phyloP scores from a whole-genome alignment of 2,797 vertebrate genomes.

The Cichlasoma orientale region DNA sequence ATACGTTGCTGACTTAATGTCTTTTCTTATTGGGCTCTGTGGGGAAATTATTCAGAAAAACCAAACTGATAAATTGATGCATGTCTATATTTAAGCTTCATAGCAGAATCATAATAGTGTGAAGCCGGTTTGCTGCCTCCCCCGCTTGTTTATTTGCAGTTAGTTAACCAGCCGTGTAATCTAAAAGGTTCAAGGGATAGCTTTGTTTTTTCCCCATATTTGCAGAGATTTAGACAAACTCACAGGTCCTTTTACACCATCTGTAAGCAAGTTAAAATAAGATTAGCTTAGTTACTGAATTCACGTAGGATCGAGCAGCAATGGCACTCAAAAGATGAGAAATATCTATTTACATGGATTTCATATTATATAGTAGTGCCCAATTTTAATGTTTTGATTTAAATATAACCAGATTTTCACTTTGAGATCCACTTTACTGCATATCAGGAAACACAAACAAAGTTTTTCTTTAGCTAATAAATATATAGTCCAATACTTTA shows the following conservation, averaged over 20 bases:
- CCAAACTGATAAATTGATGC: conserved; percentile 43
- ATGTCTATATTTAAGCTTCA: conserved; percentile 56
- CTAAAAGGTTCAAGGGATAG: conserved; percentile 28
- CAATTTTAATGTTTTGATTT: background rate
- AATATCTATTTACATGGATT: background rate
- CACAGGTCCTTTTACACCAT: conserved; percentile 1
- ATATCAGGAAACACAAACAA: background rate
- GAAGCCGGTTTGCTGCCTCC: conserved; percentile 31
- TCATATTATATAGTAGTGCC: background rate
- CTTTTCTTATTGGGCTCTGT: conserved; percentile 48
- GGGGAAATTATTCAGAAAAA: conserved; percentile 47
- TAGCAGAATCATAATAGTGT: conserved; percentile 38
- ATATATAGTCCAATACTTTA: background rate
- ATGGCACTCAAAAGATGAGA: background rate
- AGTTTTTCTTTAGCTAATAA: background rate
- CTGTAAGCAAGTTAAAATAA: background rate
- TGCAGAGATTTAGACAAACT: conserved; percentile 23
- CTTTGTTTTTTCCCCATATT: background rate
- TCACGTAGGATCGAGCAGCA: background rate
- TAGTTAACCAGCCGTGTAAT: conserved; percentile 47
- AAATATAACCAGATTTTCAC: background rate
- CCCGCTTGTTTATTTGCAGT: conserved; percentile 44
- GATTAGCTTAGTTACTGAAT: background rate
- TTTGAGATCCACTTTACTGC: background rate
- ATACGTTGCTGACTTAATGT: conserved; percentile 39